These are phyloP conservation scores for Coleophora flavipennella DNA, from an alignment of 2,888 invertebrate genomes.

Conservation along the genomic window DNA sequence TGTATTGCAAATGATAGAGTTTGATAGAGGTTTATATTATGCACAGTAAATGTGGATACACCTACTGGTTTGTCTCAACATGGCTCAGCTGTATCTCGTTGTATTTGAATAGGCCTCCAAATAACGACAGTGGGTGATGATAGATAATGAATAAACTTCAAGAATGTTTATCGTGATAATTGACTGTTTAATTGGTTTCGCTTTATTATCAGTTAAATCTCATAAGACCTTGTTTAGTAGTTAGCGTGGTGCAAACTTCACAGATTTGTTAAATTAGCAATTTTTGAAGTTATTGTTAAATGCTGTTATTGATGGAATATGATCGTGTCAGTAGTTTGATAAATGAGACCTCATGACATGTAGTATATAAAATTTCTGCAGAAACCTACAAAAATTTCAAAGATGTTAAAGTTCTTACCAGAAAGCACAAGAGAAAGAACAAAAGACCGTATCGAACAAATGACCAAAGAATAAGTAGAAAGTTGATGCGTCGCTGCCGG, in stretches of 20 bases:
- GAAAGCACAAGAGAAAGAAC: no score
- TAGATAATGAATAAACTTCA: constrained; percentile 29
- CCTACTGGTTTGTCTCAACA: constrained; percentile 29
- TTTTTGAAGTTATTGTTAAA: no score
- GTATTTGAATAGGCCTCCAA: constrained; percentile 39
- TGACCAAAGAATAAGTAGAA: no score
- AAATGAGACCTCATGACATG: no score
- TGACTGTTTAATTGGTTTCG: constrained; percentile 19
- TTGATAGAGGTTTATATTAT: constrained; percentile 25
- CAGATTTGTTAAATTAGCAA: background rate
- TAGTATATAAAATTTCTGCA: no score
- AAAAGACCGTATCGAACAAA: no score
- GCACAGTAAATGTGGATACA: constrained; percentile 26
- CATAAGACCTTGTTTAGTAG: background rate
- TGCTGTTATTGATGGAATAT: no score
- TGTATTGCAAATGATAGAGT: constrained; percentile 34
- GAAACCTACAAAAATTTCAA: no score
- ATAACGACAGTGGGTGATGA: constrained; percentile 32
- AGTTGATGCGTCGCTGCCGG: no score
- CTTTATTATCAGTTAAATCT: constrained; percentile 10
- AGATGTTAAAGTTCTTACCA: no score
- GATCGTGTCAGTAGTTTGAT: no score
- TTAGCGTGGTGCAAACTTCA: no score
- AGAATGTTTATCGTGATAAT: constrained; percentile 26
- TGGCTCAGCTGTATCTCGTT: constrained; percentile 33